A percentile compares a stretch with the other conserved stretches of the same genome.
Conservation (phyloP, 2,797 vertebrate species). For the Discoglossus pictus region DNA sequence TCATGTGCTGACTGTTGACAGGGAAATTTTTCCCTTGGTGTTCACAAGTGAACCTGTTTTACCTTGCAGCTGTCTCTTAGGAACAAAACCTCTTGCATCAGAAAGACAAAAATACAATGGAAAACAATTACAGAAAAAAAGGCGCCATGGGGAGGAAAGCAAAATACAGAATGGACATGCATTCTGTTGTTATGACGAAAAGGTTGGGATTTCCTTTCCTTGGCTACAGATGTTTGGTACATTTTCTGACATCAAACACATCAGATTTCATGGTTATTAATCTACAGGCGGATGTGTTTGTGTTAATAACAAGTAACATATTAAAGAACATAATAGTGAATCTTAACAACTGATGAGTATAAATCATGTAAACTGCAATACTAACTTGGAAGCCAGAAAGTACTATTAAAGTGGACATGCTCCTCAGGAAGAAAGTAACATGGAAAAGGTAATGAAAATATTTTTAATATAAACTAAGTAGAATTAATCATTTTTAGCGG, state of each 20-base stretch:
- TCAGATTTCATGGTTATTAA: conserved; percentile 11
- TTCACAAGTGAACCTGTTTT: conserved; percentile 22
- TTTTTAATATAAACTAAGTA: neutral
- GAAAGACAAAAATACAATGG: conserved; percentile 45
- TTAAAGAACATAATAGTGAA: neutral
- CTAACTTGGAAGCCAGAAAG: neutral
- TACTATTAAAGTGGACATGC: neutral
- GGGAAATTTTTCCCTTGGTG: conserved; percentile 4
- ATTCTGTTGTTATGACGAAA: conserved; percentile 37
- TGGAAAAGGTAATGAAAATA: conserved; percentile 19
- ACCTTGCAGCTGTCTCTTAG: conserved; percentile 41
- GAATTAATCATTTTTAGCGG: too few relatives aligned
- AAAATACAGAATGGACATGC: conserved; percentile 25
- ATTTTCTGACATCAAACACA: conserved; percentile 4
- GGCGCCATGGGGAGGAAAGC: conserved; percentile 8
- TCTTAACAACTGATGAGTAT: neutral
- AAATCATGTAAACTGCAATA: neutral
- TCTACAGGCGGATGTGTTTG: neutral
- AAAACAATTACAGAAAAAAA: conserved; percentile 37
- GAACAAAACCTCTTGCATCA: conserved; percentile 45
- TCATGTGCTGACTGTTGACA: neutral
- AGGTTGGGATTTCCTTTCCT: conserved; percentile 40
- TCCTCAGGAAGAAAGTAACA: neutral
- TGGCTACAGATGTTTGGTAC: neutral
- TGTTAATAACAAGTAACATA: neutral